Base-by-base conservation (phyloP, 2,888 invertebrate species). In the Tineola bisselliella region DNA sequence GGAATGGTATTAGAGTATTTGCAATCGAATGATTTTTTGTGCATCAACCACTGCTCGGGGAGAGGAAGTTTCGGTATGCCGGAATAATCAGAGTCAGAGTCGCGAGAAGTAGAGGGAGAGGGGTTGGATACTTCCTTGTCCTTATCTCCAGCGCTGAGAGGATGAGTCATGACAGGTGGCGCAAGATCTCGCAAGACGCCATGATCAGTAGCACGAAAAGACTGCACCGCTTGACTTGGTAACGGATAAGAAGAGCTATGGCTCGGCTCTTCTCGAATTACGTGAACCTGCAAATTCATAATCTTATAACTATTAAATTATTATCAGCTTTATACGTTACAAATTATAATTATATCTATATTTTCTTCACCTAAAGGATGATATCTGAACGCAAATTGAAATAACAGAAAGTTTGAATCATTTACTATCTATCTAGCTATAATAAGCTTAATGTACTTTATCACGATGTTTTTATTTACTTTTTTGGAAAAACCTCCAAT, bases 31-130 rank as follows among this genome's bases (percentile, higher is more conserved):
- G 81, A 76, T 43, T 84, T 72, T 62, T 83, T 84, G 59, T 82
- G 79, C 19, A 63, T 15, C 1, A 87, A 64, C 84, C 84, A 87
- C 77, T 84, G 86, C 62, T 87, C 87, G 0, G 86, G 83, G 0
- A 84, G 67, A 0, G 86, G 81, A 5, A 84, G 67, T 60, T 79
- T 84, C 0, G 83, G 83, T 48, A 48, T 48, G 48, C 48, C 48
- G 10, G 48, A 48, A 65, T 63, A 68, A 67, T 64, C 65, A 61
- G 73, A 65, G 61, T 64, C 61, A 54, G 61, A 61, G 63, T 61
- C 61, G 6, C 48, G 13, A 17, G 48, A 48, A 17, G 54, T 65
- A 69, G 54, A 25, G 12, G 54, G 54, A 67, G 67, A 65, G 66
- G 62, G 64, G 64, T 58, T 65, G 62, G 66, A 31, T 15, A 18